phyloP scores from a whole-genome alignment of 2,888 invertebrate genomes.

The Aethes cnicana region DNA sequence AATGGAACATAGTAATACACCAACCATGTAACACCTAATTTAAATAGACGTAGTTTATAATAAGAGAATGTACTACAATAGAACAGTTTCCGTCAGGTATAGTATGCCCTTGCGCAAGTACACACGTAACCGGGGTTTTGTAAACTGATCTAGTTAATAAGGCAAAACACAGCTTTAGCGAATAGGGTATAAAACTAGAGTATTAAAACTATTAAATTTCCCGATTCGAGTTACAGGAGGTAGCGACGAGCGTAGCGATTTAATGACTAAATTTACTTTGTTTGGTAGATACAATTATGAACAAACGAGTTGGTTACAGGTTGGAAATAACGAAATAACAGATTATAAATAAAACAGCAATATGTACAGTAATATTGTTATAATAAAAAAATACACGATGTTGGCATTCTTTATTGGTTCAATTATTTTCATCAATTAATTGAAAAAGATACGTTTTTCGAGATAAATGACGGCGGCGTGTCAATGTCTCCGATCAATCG shows the following conservation, averaged over 20 bases:
- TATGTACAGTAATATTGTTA: no score
- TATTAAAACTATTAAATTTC: constrained; percentile 16
- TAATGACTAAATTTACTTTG: neutral
- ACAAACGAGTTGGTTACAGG: no score
- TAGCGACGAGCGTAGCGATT: constrained; percentile 6
- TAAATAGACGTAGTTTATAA: constrained; percentile 3
- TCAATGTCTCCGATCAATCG: no score
- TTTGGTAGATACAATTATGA: no score
- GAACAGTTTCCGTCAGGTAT: constrained; percentile 22
- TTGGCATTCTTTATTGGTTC: no score
- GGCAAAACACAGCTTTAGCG: constrained; percentile 28
- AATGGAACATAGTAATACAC: neutral
- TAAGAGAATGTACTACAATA: constrained; percentile 20
- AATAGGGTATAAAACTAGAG: constrained; percentile 14
- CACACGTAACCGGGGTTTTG: constrained; percentile 42
- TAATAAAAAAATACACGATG: no score
- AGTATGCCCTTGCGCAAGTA: constrained; percentile 40
- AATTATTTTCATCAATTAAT: no score
- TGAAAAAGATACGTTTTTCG: no score
- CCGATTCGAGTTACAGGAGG: constrained; percentile 1
- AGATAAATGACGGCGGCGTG: no score
- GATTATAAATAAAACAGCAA: no score
- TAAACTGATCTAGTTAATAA: constrained; percentile 42
- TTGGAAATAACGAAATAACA: no score
- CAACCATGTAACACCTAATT: constrained; percentile 14